Evolutionary conservation across 2,797 vertebrate species (phyloP), one percentile per base, ranked within the genome.

Genomic region (Carapus acus): DNA sequence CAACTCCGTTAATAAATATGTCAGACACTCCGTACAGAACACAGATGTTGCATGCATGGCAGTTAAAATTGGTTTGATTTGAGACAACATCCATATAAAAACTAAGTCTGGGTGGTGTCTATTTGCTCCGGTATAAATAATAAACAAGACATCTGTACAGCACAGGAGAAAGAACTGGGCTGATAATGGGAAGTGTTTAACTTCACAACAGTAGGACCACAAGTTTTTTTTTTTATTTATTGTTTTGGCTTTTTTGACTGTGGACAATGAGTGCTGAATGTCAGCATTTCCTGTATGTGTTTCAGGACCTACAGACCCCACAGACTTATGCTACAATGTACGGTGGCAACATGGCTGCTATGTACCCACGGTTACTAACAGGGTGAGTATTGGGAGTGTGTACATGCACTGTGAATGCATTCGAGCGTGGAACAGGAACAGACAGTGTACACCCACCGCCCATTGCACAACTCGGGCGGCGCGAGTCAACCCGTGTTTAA

Each of bases 11-110:
- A 81, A 85, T 86, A 87, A 89, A 89, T 87, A 88, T 84, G 77
- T 86, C 75, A 77, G 82, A 85, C 86, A 89, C 84, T 80, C 77
- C 85, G 58, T 83, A 79, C 88, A 80, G 84, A 88, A 90, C 86
- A 89, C 86, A 85, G 86, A 90, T 79, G 79, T 89, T 66, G 87
- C 94, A 96, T 96, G 94, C 91, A 73, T 87, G 88, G 90, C 83
- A 88, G 84, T 85, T 88, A 75, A 74, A 82, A 83, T 79, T 14
- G 51, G 71, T 71, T 91, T 83, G 81, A 86, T 85, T 54, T 46
- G 59, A 69, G 71, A 71, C 71, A 60, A 81, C 63, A 72, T 75
- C 51, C 21, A 80, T 79, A 80, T 68, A 80, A 83, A 85, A 88
- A 77, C 80, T 78, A 88, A 85, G 85, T 87, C 87, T 76, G 89